These are phyloP conservation scores for Pinna nobilis DNA, from an alignment of 1,140 invertebrate species.

Conservation along the genomic window DNA sequence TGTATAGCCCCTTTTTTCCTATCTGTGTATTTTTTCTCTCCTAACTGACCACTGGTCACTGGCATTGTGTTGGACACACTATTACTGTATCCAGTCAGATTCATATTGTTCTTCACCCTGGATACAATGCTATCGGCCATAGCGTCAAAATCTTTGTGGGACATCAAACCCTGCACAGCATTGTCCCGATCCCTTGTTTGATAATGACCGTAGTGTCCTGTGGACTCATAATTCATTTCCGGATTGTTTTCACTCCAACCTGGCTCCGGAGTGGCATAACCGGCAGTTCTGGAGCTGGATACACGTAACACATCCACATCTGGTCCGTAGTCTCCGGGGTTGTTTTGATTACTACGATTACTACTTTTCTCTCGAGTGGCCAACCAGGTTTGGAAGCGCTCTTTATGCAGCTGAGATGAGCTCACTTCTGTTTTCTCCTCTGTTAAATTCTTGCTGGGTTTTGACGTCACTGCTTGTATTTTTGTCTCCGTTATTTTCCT, in stretches of 20 bases:
- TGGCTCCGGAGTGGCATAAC: conserved; percentile 39
- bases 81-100: no score
- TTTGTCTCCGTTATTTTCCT: no score
- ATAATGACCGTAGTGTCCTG: not conserved
- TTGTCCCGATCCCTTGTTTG: not conserved
- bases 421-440: no score
- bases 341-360: not conserved
- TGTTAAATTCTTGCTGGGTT: no score
- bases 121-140: conserved; percentile 50
- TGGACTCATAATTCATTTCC: not conserved
- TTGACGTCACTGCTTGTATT: no score
- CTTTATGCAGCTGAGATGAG: no score
- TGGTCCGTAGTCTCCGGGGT: not conserved
- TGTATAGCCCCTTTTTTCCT: not conserved
- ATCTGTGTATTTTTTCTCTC: not conserved
- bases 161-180: no score
- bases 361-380: conserved; percentile 16
- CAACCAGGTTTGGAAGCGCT: conserved; percentile 38
- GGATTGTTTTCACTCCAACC: conserved; percentile 11
- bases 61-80: no score
- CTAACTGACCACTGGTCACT: not conserved
- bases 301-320: conserved; percentile 32
- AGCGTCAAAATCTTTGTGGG: conserved; percentile 50
- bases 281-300: conserved; percentile 35
- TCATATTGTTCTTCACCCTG: conserved; percentile 44